Evolutionary conservation across 2,113 vertebrate genomes (phyloP), one percentile per base, ranked within the genome.

Genomic region (Psittacula cyanocephala): DNA sequence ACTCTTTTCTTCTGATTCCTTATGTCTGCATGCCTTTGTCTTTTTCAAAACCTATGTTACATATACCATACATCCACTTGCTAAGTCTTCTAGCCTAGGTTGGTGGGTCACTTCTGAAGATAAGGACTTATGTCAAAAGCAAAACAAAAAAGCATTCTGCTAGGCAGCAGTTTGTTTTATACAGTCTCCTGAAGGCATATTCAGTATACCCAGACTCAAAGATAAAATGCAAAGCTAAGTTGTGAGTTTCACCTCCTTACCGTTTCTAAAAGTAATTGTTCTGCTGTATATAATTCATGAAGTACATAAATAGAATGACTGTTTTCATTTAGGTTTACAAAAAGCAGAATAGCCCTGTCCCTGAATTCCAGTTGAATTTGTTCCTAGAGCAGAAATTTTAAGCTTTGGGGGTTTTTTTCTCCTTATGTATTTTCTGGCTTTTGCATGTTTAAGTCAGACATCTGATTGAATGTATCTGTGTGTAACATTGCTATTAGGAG

Each of bases 1-100:
- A 95, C 95, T 89, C 93, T 94, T 89, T 87, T 92, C 88, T 88
- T 71, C 94, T 89, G 79, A 57, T 94, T 89, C 93, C 95, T 74
- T 81, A 24, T n/a, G 93, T 52, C 86, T 91, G 76, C 88, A 35
- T 90, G 69, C 81, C 81, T 97, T 96, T 96, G 91, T 95, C 93
- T 89, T 65, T 78, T 84, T 88, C 76, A 82, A 71, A 70, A 52
- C 68, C 79, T 22, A 2, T 39, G 37, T 78, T 88, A 70, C 50
- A 18, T 19, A 41, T n/a, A 41, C 59, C 12, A 4, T 47, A 44
- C 63, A 25, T 49, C 41, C 63, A 35, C 81, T 86, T 50, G 57
- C 52, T 70, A 64, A 41, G 78, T 68, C 84, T 59, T 50, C 65
- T 49, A 46, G 59, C 92, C 63, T 65, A 46, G 88, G 70, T 20